A percentile compares a stretch with the other conserved stretches of the same genome.
These are phyloP conservation scores for Apantesis nais DNA, from an alignment of 2,888 invertebrate genomes.

Conservation along the genomic window DNA sequence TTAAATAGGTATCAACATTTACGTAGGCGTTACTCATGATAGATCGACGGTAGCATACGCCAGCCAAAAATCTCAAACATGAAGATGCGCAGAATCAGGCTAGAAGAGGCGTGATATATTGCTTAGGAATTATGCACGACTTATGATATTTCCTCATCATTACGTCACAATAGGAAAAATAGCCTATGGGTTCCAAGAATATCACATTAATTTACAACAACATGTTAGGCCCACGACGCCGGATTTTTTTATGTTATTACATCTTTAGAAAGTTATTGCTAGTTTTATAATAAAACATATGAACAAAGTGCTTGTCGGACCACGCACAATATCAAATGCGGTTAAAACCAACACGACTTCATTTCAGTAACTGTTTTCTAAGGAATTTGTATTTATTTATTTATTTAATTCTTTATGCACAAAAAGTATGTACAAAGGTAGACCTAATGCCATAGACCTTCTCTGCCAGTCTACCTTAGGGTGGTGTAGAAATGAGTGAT, in stretches of 20 bases:
- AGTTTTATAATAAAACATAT: neutral
- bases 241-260: neutral
- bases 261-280: neutral
- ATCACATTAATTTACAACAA: neutral
- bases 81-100: conserved; percentile 37
- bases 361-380: neutral
- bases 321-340: neutral
- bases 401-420: no score
- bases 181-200: neutral
- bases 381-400: neutral
- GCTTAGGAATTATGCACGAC: conserved; percentile 14
- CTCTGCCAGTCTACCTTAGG: no score
- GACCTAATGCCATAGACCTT: no score
- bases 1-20: conserved; percentile 20
- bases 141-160: conserved; percentile 7
- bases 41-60: conserved; percentile 22
- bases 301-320: neutral
- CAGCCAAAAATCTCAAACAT: conserved; percentile 52
- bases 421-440: no score
- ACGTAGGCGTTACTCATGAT: conserved; percentile 41
- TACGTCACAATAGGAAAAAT: neutral
- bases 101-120: conserved; percentile 29
- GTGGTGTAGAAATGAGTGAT: no score
- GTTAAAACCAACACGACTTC: no score
- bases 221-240: neutral